Evolutionary conservation across 2,797 vertebrate genomes (phyloP).

Genomic region (Coreius guichenoti): DNA sequence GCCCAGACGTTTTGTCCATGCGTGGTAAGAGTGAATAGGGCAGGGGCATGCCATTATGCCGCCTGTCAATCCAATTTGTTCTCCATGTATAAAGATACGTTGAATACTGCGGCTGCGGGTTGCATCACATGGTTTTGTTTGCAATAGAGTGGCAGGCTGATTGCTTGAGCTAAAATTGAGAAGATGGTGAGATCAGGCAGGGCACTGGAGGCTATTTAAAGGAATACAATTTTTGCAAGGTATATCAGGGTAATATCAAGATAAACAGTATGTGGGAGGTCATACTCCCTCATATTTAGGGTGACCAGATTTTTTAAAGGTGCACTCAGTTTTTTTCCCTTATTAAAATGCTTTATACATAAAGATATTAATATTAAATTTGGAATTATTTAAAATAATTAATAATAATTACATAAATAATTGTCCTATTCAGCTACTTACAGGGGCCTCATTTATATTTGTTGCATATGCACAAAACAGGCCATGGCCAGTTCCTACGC

Average conservation of each 20-base stretch:
- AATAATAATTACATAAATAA: too few relatives aligned
- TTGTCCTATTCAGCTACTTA: too few relatives aligned
- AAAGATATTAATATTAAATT: not conserved
- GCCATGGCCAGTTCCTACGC: too few relatives aligned
- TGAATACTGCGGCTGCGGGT: constrained; percentile 15
- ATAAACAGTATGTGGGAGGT: not conserved
- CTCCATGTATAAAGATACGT: constrained; percentile 33
- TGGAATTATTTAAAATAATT: not conserved
- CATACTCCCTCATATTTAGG: not conserved
- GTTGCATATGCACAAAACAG: too few relatives aligned
- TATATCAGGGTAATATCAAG: not conserved
- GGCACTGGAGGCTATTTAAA: constrained; percentile 3
- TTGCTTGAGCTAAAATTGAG: constrained; percentile 40
- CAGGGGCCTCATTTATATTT: too few relatives aligned
- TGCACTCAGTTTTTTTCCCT: not conserved
- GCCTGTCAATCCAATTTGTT: constrained; percentile 50
- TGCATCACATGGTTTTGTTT: constrained; percentile 47
- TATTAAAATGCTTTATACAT: not conserved
- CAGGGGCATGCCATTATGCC: constrained; percentile 47
- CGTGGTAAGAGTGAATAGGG: constrained; percentile 34
- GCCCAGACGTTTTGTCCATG: constrained; percentile 46
- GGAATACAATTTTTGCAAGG: constrained; percentile 54
- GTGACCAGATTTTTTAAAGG: not conserved
- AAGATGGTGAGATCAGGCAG: constrained; percentile 30
- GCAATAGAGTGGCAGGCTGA: constrained; percentile 24